phyloP scores from a whole-genome alignment of 2,113 vertebrate species.

The Bufo bufo region DNA sequence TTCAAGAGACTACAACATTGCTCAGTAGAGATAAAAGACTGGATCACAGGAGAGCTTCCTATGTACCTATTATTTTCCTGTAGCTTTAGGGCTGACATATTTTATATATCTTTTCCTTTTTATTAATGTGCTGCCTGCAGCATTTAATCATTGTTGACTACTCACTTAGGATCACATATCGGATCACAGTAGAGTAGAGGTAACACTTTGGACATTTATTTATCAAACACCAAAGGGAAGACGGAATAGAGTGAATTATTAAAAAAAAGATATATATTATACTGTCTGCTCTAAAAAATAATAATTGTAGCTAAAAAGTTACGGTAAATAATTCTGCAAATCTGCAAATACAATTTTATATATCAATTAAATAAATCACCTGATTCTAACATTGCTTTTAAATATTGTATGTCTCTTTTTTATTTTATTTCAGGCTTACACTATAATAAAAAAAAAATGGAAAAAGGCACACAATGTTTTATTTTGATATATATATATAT shows the following conservation, averaged over 20 bases:
- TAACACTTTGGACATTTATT: slow-evolving; percentile 27
- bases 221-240: slow-evolving; percentile 6
- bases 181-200: neutral
- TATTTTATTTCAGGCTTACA: neutral
- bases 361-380: too few relatives aligned
- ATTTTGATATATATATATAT: too few relatives aligned
- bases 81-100: slow-evolving; percentile 47
- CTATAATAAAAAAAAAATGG: neutral
- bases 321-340: neutral
- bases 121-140: slow-evolving; percentile 39
- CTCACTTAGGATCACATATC: slow-evolving; percentile 30
- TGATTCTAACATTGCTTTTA: too few relatives aligned
- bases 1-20: slow-evolving; percentile 40
- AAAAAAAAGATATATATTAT: neutral
- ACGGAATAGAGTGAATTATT: neutral
- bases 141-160: slow-evolving; percentile 39
- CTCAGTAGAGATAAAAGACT: slow-evolving; percentile 53
- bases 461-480: too few relatives aligned
- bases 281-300: neutral
- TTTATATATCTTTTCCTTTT: slow-evolving; percentile 44
- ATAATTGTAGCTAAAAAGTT: neutral
- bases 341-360: too few relatives aligned
- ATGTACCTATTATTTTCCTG: slow-evolving; percentile 51
- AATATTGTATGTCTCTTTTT: too few relatives aligned
- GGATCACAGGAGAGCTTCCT: slow-evolving; percentile 46